Conservation (phyloP, 2,113 vertebrate species). For the Axis porcinus region DNA sequence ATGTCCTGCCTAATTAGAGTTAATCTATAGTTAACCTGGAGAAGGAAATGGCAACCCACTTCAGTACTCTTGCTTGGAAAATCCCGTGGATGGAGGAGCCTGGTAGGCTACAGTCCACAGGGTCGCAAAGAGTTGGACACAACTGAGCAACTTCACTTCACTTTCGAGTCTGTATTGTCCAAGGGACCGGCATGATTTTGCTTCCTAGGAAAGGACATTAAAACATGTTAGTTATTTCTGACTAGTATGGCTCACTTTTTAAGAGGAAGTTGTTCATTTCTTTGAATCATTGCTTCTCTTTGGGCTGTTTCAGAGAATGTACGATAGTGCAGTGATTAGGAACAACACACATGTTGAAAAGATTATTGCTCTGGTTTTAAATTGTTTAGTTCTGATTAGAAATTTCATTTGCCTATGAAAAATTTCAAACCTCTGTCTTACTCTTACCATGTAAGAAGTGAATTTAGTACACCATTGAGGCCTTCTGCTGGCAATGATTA, state of each 20-base stretch:
- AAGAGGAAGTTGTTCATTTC: conserved; percentile 16
- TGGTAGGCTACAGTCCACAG: too few species aligned
- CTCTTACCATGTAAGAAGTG: not conserved
- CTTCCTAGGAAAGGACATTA: not conserved
- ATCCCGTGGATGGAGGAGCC: too few species aligned
- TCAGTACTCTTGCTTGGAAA: too few species aligned
- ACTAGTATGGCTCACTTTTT: conserved; percentile 6
- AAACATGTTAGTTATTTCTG: not conserved
- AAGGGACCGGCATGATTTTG: not conserved
- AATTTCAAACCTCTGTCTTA: not conserved
- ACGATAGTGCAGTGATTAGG: not conserved
- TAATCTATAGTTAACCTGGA: not conserved
- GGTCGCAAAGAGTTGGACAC: too few species aligned
- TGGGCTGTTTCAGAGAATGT: not conserved
- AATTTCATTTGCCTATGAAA: not conserved
- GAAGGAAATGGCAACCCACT: too few species aligned
- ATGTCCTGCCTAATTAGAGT: not conserved
- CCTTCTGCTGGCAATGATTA: not conserved
- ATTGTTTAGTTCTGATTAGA: not conserved
- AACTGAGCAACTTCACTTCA: too few species aligned
- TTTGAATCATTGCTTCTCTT: not conserved
- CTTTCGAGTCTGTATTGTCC: not conserved
- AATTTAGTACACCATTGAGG: not conserved
- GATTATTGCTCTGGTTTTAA: not conserved
- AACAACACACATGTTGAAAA: not conserved